Base-by-base conservation (phyloP, 2,113 vertebrate genomes). In the Noturus placidus region DNA sequence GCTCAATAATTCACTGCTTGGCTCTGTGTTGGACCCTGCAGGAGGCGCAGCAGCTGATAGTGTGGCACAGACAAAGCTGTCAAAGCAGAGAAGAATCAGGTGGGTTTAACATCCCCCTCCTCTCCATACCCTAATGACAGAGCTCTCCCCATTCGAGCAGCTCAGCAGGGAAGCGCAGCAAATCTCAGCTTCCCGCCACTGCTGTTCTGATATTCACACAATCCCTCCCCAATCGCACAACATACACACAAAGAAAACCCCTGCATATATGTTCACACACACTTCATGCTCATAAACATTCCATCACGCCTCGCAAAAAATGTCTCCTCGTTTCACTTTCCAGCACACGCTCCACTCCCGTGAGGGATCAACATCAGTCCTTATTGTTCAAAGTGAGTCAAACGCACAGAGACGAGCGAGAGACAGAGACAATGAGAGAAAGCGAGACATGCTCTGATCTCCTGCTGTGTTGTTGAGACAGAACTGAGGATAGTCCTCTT, bases 11-110 rank as follows among this genome's bases (percentile, higher is more conserved):
- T 90, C 86, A 91, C 88, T 86, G 63, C 59, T 57, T 74, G 42
- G 88, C 87, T 88, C 85, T 89, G 82, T 70, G 88, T 86, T 76
- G 63, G 77, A 79, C 84, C 86, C 87, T 86, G 89, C 77, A 19
- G 86, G 89, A 85, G 89, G 86, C 59, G 67, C 56, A 82, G 83
- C 59, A 87, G 86, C 88, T 91, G 87, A 89, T 84, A 89, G 90
- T 81, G 88, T 87, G 61, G 87, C 67, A 78, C 89, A 88, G 91
- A 90, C 89, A 91, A 90, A 90, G 91, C 91, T 91, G 91, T 91
- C 91, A 91, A 86, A 89, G 82, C 85, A 86, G 82, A 89, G 87
- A 69, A 88, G 85, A 88, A 88, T 91, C 89, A 89, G 88, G 91
- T 89, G 88, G 91, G 82, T 80, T 89, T 88, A 89, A 84, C 87